phyloP scores from a whole-genome alignment of 2,888 invertebrate species.

The Cetonia aurata region DNA sequence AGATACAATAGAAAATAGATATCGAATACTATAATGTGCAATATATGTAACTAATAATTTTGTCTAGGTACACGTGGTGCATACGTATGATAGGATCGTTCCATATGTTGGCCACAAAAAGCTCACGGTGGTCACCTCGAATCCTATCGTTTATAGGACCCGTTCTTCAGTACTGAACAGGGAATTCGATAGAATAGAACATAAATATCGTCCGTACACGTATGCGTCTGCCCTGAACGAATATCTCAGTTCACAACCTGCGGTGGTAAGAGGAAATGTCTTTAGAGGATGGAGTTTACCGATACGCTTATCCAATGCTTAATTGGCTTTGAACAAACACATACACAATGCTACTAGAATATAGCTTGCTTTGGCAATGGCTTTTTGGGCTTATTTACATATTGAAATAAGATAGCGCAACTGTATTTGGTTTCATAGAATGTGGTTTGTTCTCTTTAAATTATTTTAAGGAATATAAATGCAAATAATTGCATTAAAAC shows the following conservation, averaged over 20 bases:
- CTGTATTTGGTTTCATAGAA: not conserved
- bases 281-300: too few species aligned
- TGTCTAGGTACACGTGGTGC: slow-evolving; percentile 65
- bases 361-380: slow-evolving; percentile 6
- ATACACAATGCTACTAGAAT: slow-evolving; percentile 24
- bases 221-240: slow-evolving; percentile 79
- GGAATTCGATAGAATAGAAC: slow-evolving; percentile 78
- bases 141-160: slow-evolving; percentile 72
- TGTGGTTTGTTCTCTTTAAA: not conserved
- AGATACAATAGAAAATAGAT: too few species aligned
- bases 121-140: slow-evolving; percentile 73
- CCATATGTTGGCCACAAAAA: slow-evolving; percentile 70
- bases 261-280: slow-evolving; percentile 73
- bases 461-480: not conserved
- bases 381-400: slow-evolving; percentile 1
- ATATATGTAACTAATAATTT: slow-evolving; percentile 14
- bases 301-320: not conserved
- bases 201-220: slow-evolving; percentile 73
- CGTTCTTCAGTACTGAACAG: slow-evolving; percentile 77
- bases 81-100: slow-evolving; percentile 66
- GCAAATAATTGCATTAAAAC: too few species aligned
- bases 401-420: slow-evolving; percentile 21
- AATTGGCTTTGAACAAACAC: slow-evolving; percentile 25
- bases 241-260: slow-evolving; percentile 82
- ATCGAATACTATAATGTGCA: not conserved